phyloP scores from a whole-genome alignment of 1,140 invertebrate genomes.

The Drosophila tropicalis region DNA sequence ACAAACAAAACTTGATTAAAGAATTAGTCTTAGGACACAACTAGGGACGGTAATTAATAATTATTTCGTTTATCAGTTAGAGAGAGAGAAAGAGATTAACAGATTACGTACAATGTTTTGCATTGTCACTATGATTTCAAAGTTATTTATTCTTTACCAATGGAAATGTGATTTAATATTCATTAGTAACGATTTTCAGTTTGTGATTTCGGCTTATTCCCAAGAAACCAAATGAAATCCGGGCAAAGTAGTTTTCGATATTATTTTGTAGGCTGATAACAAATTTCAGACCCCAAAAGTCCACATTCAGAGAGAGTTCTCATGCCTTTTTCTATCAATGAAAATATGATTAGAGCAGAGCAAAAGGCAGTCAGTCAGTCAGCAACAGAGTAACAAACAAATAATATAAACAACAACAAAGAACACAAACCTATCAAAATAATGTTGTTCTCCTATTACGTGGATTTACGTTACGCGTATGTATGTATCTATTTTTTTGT shows the following conservation, averaged over 20 bases:
- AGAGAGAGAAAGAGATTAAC: too few relatives aligned
- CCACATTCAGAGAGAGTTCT: too few relatives aligned
- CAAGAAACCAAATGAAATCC: not conserved
- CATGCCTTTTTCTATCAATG: not conserved
- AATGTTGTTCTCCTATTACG: constrained; percentile 47
- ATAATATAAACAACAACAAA: not conserved
- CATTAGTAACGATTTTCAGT: too few relatives aligned
- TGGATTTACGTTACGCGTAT: constrained; percentile 62
- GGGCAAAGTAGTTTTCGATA: not conserved
- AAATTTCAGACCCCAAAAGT: not conserved
- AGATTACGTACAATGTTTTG: too few relatives aligned
- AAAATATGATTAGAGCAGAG: not conserved
- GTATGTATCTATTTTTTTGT: constrained; percentile 2
- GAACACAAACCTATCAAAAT: constrained; percentile 27
- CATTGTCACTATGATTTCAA: too few relatives aligned
- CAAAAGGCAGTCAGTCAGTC: too few relatives aligned
- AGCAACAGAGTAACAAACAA: not conserved
- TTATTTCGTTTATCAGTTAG: too few relatives aligned
- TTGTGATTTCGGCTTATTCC: not conserved
- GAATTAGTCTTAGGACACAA: too few relatives aligned
- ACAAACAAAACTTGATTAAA: not conserved
- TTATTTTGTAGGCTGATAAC: not conserved
- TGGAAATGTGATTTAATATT: too few relatives aligned
- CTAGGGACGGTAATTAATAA: too few relatives aligned
- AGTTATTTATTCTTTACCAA: too few relatives aligned